Percentiles rank a stretch among this genome's conserved stretches.
These are phyloP conservation scores for Unio pictorum DNA, from an alignment of 2,888 invertebrate genomes.

Conservation along the genomic window DNA sequence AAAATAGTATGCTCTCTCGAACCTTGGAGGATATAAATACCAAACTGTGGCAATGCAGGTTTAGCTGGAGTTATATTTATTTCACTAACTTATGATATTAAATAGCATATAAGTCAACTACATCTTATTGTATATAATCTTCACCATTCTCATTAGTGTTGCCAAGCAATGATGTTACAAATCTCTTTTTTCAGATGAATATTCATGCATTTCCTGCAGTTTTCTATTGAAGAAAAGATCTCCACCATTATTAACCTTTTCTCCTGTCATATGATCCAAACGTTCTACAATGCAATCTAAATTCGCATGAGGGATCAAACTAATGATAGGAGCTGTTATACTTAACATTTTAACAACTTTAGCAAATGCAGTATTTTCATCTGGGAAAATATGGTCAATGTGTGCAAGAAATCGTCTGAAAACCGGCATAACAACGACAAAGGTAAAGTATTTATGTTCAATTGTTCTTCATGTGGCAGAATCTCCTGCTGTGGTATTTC, in stretches of 20 bases:
- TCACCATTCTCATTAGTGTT: not conserved
- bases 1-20: conserved; percentile 9
- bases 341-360: not conserved
- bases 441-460: too few relatives aligned
- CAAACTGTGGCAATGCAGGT: conserved; percentile 6
- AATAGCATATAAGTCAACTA: not conserved
- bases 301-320: too few relatives aligned
- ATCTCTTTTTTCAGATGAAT: conserved; percentile 6
- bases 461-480: not conserved
- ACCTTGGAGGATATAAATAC: conserved; percentile 16
- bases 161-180: conserved; percentile 5
- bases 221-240: too few relatives aligned
- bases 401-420: too few relatives aligned
- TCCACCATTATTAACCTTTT: too few relatives aligned
- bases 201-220: not conserved
- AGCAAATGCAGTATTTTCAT: not conserved
- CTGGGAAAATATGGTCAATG: too few relatives aligned
- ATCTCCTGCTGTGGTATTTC: too few relatives aligned
- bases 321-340: not conserved
- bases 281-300: too few relatives aligned
- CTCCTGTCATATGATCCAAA: too few relatives aligned
- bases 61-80: conserved; percentile 1
- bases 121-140: not conserved
- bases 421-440: too few relatives aligned
- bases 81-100: conserved; percentile 6